These are phyloP conservation scores for Drosophila formosana DNA, from an alignment of 2,888 invertebrate genomes.

Conservation along the genomic window DNA sequence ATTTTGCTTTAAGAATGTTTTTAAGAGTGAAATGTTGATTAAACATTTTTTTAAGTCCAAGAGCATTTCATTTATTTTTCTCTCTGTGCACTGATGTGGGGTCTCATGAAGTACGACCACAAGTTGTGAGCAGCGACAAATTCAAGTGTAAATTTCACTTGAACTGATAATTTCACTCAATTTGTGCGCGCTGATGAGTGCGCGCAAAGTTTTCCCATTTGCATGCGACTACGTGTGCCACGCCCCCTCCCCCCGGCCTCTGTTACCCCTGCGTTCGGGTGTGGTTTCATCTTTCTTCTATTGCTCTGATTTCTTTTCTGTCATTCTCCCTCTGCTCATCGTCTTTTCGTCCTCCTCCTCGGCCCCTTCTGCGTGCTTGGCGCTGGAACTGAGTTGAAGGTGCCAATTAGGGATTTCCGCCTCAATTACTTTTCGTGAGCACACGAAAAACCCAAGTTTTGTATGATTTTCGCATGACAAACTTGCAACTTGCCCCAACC, in stretches of 20 bases:
- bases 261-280: not conserved
- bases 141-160: conserved; percentile 80
- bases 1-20: no score
- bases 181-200: conserved; percentile 80
- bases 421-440: conserved; percentile 78
- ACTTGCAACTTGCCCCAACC: conserved; percentile 65
- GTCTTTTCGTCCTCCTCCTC: conserved; percentile 45
- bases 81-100: not conserved
- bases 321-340: not conserved
- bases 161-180: conserved; percentile 80
- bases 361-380: conserved; percentile 16
- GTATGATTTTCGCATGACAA: conserved; percentile 82
- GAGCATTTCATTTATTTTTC: not conserved
- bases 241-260: conserved; percentile 12
- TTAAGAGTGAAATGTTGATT: no score
- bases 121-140: conserved; percentile 55
- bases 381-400: conserved; percentile 67
- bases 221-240: conserved; percentile 75
- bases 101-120: conserved; percentile 19
- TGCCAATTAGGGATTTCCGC: conserved; percentile 81
- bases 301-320: conserved; percentile 64
- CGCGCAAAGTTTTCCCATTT: conserved; percentile 81
- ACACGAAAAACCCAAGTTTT: conserved; percentile 77
- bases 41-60: no score
- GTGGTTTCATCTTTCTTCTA: conserved; percentile 52